These are phyloP conservation scores for Drosophila incognita DNA, from an alignment of 2,888 invertebrate species.

Conservation along the genomic window DNA sequence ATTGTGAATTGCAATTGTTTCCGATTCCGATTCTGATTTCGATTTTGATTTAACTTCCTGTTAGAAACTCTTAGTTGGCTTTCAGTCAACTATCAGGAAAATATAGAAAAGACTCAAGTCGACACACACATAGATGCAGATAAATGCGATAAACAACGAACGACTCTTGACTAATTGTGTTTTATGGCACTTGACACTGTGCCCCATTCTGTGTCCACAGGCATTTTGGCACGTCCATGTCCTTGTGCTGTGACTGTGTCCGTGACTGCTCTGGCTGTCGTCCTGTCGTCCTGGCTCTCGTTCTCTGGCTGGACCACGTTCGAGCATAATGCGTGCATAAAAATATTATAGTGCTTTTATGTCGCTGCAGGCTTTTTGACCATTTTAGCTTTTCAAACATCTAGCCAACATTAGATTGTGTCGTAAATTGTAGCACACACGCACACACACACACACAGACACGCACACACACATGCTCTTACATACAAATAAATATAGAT, in stretches of 20 bases:
- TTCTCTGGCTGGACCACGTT: conserved; percentile 23
- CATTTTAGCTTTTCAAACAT: conserved; percentile 52
- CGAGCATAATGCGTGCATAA: conserved; percentile 47
- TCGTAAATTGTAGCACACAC: conserved; percentile 26
- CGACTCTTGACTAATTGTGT: conserved; percentile 67
- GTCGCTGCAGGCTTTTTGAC: conserved; percentile 52
- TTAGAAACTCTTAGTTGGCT: neutral
- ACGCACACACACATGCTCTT: neutral
- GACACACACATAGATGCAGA: neutral
- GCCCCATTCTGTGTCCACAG: neutral
- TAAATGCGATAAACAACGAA: conserved; percentile 30
- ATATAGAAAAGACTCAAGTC: neutral
- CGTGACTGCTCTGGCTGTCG: neutral
- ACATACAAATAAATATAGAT: neutral
- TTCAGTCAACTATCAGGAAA: too few relatives aligned
- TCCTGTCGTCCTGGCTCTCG: neutral
- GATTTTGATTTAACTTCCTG: neutral
- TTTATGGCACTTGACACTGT: conserved; percentile 58
- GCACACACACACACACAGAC: neutral
- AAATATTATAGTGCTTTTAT: conserved; percentile 61
- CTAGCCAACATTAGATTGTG: conserved; percentile 28
- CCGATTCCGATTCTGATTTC: neutral
- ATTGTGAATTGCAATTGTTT: too few relatives aligned
- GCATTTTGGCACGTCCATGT: conserved; percentile 34
- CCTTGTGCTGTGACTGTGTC: neutral